Percentiles rank a stretch among this genome's conserved stretches.
phyloP scores from a whole-genome alignment of 2,888 invertebrate genomes.

The Adineta ricciae region DNA sequence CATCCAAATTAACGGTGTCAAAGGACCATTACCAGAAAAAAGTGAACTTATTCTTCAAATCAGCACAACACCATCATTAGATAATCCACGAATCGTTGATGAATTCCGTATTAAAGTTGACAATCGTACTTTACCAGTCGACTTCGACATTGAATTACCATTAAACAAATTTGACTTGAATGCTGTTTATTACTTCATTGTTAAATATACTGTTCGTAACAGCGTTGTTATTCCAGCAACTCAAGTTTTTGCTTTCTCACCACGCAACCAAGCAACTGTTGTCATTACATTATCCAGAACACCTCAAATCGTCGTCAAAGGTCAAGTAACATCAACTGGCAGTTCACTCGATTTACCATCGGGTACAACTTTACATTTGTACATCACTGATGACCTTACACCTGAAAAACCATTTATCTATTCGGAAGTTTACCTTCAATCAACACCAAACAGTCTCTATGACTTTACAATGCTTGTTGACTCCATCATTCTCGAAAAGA shows the following conservation, averaged over 20 bases:
- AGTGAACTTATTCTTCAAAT: background rate
- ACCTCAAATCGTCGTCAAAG: background rate
- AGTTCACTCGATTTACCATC: background rate
- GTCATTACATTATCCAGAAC: background rate
- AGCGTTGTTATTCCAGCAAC: background rate
- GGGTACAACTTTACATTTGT: background rate
- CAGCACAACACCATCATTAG: background rate
- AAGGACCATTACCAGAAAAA: background rate
- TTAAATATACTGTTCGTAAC: background rate
- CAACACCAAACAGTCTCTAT: background rate
- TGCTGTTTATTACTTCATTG: background rate
- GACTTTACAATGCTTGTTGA: background rate
- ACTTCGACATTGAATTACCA: background rate
- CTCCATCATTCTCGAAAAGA: background rate
- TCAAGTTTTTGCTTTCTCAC: background rate
- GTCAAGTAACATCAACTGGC: background rate
- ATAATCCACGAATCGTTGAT: background rate
- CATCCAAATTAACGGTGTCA: background rate
- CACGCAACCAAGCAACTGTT: background rate
- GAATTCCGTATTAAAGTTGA: background rate
- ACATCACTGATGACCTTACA: background rate
- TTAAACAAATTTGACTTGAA: background rate
- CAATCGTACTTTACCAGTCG: background rate
- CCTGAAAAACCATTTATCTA: background rate
- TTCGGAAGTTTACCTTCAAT: background rate